phyloP scores from a whole-genome alignment of 2,888 invertebrate genomes.

The Copidosoma aretas region DNA sequence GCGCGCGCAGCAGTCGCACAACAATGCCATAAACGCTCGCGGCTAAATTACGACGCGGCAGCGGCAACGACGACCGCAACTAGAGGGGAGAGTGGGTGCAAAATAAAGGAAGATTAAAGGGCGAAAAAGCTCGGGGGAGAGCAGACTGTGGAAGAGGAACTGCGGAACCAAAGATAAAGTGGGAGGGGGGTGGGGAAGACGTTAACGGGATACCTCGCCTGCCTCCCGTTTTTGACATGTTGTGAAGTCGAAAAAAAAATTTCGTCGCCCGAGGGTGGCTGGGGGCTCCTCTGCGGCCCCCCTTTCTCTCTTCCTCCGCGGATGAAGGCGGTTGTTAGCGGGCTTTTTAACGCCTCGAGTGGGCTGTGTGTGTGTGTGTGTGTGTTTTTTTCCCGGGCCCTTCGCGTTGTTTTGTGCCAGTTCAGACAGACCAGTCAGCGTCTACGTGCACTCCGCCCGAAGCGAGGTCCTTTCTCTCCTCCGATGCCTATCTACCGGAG shows the following conservation, averaged over 20 bases:
- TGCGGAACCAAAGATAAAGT: background rate
- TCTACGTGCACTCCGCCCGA: no score
- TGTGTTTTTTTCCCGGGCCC: conserved; percentile 12
- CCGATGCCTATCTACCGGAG: conserved; percentile 19
- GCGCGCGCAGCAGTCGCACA: conserved; percentile 49
- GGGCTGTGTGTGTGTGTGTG: conserved; percentile 17
- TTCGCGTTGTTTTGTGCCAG: no score
- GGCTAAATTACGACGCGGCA: conserved; percentile 57
- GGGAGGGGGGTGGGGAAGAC: background rate
- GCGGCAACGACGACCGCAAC: conserved; percentile 47
- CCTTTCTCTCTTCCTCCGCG: conserved; percentile 1
- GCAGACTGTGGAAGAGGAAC: background rate
- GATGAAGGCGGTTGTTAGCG: conserved; percentile 24
- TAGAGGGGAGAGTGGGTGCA: conserved; percentile 26
- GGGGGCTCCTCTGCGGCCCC: conserved; percentile 21
- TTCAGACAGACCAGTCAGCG: no score
- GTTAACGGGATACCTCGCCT: conserved; percentile 20
- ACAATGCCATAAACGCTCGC: conserved; percentile 60
- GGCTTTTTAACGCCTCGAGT: conserved; percentile 29
- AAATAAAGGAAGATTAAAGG: conserved; percentile 40
- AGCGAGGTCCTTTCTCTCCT: background rate
- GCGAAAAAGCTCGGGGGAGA: conserved; percentile 2
- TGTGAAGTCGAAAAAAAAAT: background rate
- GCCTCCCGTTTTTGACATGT: background rate
- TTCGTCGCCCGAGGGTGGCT: background rate